Conservation (phyloP, 2,888 invertebrate genomes). For the Margaritifera margaritifera region DNA sequence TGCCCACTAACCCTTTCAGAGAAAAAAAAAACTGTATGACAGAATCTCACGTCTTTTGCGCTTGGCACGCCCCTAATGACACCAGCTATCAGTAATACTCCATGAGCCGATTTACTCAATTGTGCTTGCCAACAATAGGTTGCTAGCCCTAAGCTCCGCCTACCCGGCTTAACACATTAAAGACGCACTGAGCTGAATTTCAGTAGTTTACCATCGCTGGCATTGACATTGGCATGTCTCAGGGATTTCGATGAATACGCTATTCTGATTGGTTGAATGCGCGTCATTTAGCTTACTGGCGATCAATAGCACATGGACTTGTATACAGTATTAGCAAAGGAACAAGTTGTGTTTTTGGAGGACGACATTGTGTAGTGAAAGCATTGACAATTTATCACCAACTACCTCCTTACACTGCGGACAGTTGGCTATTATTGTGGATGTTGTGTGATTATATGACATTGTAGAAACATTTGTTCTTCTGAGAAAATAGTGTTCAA, state of each 20-base stretch:
- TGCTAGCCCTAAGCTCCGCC: too few relatives aligned
- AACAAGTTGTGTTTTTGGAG: constrained; percentile 56
- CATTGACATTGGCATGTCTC: constrained; percentile 29
- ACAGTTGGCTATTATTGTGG: constrained; percentile 17
- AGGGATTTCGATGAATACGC: constrained; percentile 31
- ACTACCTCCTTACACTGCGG: constrained; percentile 26
- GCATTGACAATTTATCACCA: constrained; percentile 44
- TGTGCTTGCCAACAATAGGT: too few relatives aligned
- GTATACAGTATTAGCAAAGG: constrained; percentile 61
- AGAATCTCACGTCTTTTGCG: too few relatives aligned
- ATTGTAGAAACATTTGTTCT: too few relatives aligned
- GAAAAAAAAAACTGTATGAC: constrained; percentile 1
- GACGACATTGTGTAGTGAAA: constrained; percentile 49
- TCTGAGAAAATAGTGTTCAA: too few relatives aligned
- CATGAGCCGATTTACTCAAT: too few relatives aligned
- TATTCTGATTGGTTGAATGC: constrained; percentile 52
- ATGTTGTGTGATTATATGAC: constrained; percentile 1
- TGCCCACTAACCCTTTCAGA: constrained; percentile 35
- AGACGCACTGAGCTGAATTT: too few relatives aligned
- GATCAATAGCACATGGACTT: constrained; percentile 59
- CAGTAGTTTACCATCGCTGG: constrained; percentile 31
- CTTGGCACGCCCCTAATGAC: too few relatives aligned
- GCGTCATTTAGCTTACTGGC: constrained; percentile 49
- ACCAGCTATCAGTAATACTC: too few relatives aligned
- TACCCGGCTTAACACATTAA: too few relatives aligned